These are phyloP conservation scores for Notechis scutatus DNA, from an alignment of 2,113 vertebrate genomes.

Conservation along the genomic window DNA sequence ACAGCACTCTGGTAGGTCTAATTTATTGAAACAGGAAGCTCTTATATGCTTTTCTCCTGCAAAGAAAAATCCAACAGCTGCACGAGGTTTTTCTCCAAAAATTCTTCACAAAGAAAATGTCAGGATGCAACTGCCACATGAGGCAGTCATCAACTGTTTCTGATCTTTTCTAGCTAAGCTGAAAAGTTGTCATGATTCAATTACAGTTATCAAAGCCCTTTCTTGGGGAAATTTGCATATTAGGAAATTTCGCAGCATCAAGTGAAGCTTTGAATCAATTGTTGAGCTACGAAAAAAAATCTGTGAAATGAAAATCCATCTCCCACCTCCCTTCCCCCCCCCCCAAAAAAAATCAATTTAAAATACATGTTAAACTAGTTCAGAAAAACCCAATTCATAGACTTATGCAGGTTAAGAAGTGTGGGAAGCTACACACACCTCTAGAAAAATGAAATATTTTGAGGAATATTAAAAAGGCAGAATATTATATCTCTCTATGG, in stretches of 20 bases:
- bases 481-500: no score
- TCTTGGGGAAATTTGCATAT: neutral
- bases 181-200: neutral
- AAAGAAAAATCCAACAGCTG: neutral
- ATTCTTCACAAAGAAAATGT: neutral
- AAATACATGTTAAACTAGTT: neutral
- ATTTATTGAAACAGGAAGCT: neutral
- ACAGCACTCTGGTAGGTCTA: neutral
- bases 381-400: neutral
- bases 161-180: neutral
- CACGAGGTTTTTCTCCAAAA: neutral
- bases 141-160: neutral
- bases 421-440: no score
- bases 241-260: neutral
- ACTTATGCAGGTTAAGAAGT: neutral
- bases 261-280: neutral
- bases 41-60: neutral
- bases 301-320: neutral
- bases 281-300: neutral
- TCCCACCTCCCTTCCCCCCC: no score
- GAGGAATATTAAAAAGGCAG: no score
- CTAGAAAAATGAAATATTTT: no score
- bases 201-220: neutral
- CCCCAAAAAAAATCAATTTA: neutral
- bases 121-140: neutral